These are phyloP conservation scores for Bacillus rossius DNA, from an alignment of 1,140 invertebrate genomes.

Conservation along the genomic window DNA sequence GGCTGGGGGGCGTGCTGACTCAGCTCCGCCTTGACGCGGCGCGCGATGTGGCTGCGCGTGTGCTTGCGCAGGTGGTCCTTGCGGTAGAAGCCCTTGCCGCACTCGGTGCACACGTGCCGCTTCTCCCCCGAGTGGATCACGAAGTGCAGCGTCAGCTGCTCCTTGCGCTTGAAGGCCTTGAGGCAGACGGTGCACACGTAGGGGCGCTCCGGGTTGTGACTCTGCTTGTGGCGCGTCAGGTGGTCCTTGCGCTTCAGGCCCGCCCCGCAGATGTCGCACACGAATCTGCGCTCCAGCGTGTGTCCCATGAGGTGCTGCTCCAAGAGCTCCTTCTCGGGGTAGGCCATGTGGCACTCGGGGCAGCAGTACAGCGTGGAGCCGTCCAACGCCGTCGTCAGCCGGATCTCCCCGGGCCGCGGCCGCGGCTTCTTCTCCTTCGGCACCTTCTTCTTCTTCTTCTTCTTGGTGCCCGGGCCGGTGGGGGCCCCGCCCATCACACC, in stretches of 20 bases:
- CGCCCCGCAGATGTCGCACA: slow-evolving; percentile 81
- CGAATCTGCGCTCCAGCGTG: slow-evolving; percentile 70
- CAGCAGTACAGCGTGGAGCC: slow-evolving; percentile 79
- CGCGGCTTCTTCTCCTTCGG: slow-evolving; percentile 72
- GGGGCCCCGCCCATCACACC: slow-evolving; percentile 20
- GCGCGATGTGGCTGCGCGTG: slow-evolving; percentile 48
- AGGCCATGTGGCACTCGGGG: slow-evolving; percentile 81
- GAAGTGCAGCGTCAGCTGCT: slow-evolving; percentile 49
- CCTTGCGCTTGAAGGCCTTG: slow-evolving; percentile 46
- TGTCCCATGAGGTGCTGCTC: slow-evolving; percentile 78
- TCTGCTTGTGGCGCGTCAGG: slow-evolving; percentile 72
- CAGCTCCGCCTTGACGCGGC: slow-evolving; percentile 75
- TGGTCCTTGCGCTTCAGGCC: slow-evolving; percentile 78
- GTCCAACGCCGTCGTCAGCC: slow-evolving; percentile 72
- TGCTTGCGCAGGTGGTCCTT: slow-evolving; percentile 56
- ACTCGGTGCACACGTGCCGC: slow-evolving; percentile 51
- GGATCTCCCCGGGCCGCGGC: slow-evolving; percentile 75
- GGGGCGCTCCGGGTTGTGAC: slow-evolving; percentile 72
- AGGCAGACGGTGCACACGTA: slow-evolving; percentile 25
- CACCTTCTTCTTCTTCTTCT: slow-evolving; percentile 75
- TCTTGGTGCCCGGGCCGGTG: slow-evolving; percentile 41
- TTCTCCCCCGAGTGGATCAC: slow-evolving; percentile 49
- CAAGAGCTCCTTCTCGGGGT: slow-evolving; percentile 70
- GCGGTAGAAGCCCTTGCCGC: slow-evolving; percentile 53
- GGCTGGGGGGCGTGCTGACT: slow-evolving; percentile 28